A percentile compares a stretch with the other conserved stretches of the same genome.
These are phyloP conservation scores for Sparus aurata DNA, from an alignment of 2,797 vertebrate genomes.

Conservation along the genomic window DNA sequence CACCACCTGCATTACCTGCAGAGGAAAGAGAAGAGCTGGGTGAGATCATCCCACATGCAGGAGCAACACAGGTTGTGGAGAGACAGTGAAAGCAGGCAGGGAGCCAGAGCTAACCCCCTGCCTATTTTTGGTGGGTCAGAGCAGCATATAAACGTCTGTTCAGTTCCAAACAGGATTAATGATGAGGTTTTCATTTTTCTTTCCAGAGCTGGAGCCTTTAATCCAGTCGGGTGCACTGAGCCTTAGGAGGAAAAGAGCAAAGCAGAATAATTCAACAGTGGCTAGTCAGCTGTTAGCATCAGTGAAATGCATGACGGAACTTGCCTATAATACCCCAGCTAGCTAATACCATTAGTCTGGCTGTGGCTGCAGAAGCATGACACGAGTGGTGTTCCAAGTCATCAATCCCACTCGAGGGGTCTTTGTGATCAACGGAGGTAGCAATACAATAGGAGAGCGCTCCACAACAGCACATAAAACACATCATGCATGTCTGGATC, in stretches of 20 bases:
- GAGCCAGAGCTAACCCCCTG: slow-evolving; percentile 17
- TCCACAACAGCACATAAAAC: slow-evolving; percentile 45
- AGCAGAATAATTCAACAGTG: slow-evolving; percentile 50
- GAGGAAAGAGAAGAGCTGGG: slow-evolving; percentile 19
- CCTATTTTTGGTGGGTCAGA: slow-evolving; percentile 11
- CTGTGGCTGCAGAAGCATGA: slow-evolving; percentile 54
- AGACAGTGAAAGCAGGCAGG: background rate
- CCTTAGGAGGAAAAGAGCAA: slow-evolving; percentile 46
- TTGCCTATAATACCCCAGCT: slow-evolving; percentile 44
- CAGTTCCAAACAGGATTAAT: slow-evolving; percentile 51
- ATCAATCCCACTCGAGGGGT: slow-evolving; percentile 50
- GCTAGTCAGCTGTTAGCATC: slow-evolving; percentile 43
- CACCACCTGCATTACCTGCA: slow-evolving; percentile 99
- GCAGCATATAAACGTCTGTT: slow-evolving; percentile 41
- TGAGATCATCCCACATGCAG: slow-evolving; percentile 22
- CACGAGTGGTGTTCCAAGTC: slow-evolving; percentile 56
- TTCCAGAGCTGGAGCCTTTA: slow-evolving; percentile 46
- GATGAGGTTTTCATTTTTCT: slow-evolving; percentile 22
- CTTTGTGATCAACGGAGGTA: slow-evolving; percentile 46
- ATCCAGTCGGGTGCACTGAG: slow-evolving; percentile 61
- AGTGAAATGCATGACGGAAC: slow-evolving; percentile 57
- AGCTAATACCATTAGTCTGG: slow-evolving; percentile 64
- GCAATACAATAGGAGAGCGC: slow-evolving; percentile 19
- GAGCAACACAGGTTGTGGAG: background rate
- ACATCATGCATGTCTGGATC: slow-evolving; percentile 44